phyloP scores from a whole-genome alignment of 2,797 vertebrate genomes.

The Ptychadena robeensis region DNA sequence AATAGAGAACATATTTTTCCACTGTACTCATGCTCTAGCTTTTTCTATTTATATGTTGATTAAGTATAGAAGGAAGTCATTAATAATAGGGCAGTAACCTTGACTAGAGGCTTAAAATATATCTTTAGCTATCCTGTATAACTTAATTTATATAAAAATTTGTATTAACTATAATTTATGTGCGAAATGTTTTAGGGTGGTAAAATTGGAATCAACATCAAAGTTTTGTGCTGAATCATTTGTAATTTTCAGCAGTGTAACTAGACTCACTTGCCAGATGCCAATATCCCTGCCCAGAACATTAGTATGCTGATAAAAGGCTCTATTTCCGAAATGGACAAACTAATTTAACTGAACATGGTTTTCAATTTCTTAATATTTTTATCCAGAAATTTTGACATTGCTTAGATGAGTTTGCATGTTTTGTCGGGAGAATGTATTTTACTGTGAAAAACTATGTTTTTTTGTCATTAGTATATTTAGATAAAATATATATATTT shows the following conservation, averaged over 20 bases:
- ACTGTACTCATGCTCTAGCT: background rate
- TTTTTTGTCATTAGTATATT: too few relatives aligned
- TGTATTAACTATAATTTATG: background rate
- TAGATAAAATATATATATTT: too few relatives aligned
- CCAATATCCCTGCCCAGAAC: background rate
- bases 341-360: too few relatives aligned
- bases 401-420: too few relatives aligned
- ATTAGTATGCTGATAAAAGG: background rate
- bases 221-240: background rate
- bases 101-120: background rate
- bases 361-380: too few relatives aligned
- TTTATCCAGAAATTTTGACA: too few relatives aligned
- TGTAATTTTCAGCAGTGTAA: background rate
- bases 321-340: too few relatives aligned
- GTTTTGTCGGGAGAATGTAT: background rate
- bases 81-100: background rate
- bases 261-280: background rate
- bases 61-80: background rate
- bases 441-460: background rate
- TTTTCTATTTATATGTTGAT: constrained; percentile 12
- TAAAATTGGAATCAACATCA: too few relatives aligned
- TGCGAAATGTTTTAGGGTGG: background rate
- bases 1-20: constrained; percentile 6
- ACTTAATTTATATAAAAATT: too few relatives aligned
- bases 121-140: background rate